phyloP scores from a whole-genome alignment of 2,113 vertebrate species.

The Acrocephalus arundinaceus region DNA sequence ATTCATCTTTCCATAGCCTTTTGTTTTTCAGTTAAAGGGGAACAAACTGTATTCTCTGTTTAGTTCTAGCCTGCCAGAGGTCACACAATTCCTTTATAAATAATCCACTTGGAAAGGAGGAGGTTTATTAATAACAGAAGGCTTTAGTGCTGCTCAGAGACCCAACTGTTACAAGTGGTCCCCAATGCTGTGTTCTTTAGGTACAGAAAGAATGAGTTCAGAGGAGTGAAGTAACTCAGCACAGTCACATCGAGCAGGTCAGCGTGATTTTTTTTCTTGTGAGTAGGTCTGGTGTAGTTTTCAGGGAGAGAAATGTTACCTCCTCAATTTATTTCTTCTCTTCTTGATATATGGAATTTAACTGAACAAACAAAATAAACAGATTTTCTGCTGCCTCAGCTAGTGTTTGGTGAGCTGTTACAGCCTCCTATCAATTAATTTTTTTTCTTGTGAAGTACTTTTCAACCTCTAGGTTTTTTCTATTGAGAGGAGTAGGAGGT shows the following conservation, averaged over 20 bases:
- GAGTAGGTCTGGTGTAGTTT: neutral
- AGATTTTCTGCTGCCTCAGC: neutral
- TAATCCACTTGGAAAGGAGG: conserved; percentile 20
- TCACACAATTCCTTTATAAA: conserved; percentile 36
- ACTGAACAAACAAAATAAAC: neutral
- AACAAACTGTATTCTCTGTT: neutral
- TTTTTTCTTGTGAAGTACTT: neutral
- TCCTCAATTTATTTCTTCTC: neutral
- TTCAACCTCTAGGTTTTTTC: neutral
- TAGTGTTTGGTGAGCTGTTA: neutral
- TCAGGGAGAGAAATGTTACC: neutral
- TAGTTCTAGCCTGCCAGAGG: neutral
- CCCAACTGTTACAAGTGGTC: neutral
- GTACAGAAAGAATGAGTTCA: neutral
- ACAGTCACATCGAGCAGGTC: neutral
- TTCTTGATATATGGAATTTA: neutral
- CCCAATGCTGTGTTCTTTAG: neutral
- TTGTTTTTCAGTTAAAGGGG: conserved; percentile 1
- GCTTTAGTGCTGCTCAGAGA: neutral
- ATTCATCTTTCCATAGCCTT: neutral
- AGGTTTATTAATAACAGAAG: conserved; percentile 16
- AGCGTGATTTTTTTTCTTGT: neutral
- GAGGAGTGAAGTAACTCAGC: neutral
- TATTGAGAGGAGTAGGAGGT: neutral
- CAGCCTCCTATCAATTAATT: neutral